Percentiles rank a stretch among this genome's conserved stretches.
Conservation (phyloP, 2,113 vertebrate species). For the Pteropus alecto region DNA sequence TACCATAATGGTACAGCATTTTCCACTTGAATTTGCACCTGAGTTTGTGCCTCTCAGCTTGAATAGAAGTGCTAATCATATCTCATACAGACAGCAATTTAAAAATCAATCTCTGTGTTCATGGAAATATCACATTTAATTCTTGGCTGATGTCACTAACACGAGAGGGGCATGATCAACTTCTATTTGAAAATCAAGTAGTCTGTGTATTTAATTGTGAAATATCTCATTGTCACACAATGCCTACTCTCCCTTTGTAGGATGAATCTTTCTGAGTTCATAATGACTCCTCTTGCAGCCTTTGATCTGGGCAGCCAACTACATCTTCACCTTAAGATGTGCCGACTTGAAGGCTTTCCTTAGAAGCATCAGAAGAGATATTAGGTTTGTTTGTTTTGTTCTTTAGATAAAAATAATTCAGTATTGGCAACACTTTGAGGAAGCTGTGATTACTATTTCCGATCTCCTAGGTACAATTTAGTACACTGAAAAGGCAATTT, state of each 20-base stretch:
- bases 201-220: background rate
- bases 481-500: constrained; percentile 10
- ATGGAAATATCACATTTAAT: constrained; percentile 68
- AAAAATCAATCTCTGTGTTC: constrained; percentile 67
- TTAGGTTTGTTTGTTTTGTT: background rate
- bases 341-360: background rate
- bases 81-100: constrained; percentile 61
- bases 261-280: background rate
- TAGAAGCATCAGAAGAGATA: background rate
- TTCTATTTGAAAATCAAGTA: constrained; percentile 35
- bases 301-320: background rate
- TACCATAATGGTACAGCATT: constrained; percentile 35
- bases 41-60: constrained; percentile 55
- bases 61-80: constrained; percentile 60
- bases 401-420: background rate
- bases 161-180: background rate
- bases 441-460: background rate
- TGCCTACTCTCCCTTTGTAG: background rate
- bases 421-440: too few relatives aligned
- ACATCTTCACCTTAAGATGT: background rate
- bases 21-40: constrained; percentile 63
- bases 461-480: background rate
- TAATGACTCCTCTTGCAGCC: background rate
- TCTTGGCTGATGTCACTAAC: constrained; percentile 60
- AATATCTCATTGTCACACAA: background rate